Evolutionary conservation across 2,888 invertebrate species (phyloP).

Genomic region (Noctua fimbriata): DNA sequence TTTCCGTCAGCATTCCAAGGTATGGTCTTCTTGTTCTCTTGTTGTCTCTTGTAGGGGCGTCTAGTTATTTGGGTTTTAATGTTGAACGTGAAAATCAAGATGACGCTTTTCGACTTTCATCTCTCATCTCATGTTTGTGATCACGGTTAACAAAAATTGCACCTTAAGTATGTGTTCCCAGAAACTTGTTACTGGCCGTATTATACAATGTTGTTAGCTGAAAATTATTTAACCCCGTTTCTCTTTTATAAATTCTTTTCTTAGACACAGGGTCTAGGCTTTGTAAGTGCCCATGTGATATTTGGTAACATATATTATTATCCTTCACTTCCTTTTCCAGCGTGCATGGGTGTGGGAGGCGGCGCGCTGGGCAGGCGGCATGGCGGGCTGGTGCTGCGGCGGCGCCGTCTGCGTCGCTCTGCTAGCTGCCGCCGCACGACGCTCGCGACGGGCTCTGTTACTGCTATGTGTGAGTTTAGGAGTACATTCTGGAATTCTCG

Average conservation of each 20-base stretch:
- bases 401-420: slow-evolving; percentile 97
- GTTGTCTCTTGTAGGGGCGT: too few relatives aligned
- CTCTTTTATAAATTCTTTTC: too few relatives aligned
- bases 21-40: neutral
- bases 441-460: slow-evolving; percentile 97
- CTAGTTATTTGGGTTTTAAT: neutral
- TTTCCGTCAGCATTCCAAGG: neutral
- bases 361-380: slow-evolving; percentile 96
- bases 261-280: neutral
- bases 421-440: slow-evolving; percentile 96
- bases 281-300: neutral
- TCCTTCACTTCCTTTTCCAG: slow-evolving; percentile 75
- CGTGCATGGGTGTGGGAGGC: slow-evolving; percentile 94
- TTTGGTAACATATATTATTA: neutral
- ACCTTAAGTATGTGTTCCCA: neutral
- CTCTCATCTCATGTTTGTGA: too few relatives aligned
- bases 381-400: slow-evolving; percentile 96
- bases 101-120: neutral
- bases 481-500: too few relatives aligned
- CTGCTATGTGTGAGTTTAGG: slow-evolving; percentile 93
- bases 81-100: neutral
- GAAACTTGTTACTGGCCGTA: too few relatives aligned
- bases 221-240: too few relatives aligned
- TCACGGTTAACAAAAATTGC: neutral
- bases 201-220: too few relatives aligned